Percentiles rank a stretch among this genome's conserved stretches.
phyloP scores from a whole-genome alignment of 2,797 vertebrate genomes.

The Falco cherrug region DNA sequence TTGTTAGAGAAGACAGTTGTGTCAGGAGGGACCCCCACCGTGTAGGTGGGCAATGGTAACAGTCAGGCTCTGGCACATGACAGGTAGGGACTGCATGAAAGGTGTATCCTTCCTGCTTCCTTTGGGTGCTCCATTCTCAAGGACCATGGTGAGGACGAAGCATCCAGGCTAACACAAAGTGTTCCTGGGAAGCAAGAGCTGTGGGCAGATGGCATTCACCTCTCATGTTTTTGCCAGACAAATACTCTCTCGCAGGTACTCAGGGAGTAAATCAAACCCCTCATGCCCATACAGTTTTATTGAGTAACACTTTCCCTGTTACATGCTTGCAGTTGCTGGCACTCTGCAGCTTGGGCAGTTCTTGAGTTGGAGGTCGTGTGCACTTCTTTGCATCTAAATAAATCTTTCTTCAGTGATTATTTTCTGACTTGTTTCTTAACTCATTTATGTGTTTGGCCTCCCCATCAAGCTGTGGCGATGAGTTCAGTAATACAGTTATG shows the following conservation, averaged over 20 bases:
- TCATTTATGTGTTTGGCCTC: conserved; percentile 40
- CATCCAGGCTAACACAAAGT: neutral
- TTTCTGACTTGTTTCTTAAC: neutral
- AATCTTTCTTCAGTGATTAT: neutral
- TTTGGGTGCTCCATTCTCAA: neutral
- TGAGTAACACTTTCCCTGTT: neutral
- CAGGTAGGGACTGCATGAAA: neutral
- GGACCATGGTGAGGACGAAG: neutral
- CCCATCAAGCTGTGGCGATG: neutral
- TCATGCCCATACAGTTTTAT: neutral
- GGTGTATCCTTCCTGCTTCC: neutral
- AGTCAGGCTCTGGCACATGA: neutral
- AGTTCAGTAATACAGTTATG: conserved; percentile 2
- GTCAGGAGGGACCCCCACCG: rapidly evolving
- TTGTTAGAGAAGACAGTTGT: neutral
- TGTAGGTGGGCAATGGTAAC: neutral
- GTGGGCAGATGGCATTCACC: neutral
- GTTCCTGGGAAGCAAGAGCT: neutral
- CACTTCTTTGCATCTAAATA: conserved; percentile 6
- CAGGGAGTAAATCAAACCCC: neutral
- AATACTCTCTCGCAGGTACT: neutral
- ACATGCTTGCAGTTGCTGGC: neutral
- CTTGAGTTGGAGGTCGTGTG: neutral
- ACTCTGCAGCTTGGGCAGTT: neutral
- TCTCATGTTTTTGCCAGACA: neutral